These are phyloP conservation scores for Noctua janthe DNA, from an alignment of 2,888 invertebrate genomes.

Conservation along the genomic window DNA sequence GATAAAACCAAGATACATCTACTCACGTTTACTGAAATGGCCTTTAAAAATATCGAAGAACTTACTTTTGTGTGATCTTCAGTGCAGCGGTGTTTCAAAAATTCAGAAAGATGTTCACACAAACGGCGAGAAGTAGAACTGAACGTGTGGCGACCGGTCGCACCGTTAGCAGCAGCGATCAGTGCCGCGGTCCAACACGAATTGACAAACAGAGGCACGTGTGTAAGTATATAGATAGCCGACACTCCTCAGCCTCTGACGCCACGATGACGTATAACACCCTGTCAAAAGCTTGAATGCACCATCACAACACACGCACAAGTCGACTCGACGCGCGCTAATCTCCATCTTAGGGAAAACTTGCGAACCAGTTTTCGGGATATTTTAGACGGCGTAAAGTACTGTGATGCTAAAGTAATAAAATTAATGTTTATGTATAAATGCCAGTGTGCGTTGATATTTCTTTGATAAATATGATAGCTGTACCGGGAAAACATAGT, in stretches of 20 bases:
- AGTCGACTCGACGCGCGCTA: not conserved
- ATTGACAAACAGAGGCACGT: constrained; percentile 70
- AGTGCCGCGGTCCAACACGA: constrained; percentile 79
- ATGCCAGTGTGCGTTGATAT: not conserved
- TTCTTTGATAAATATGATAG: not conserved
- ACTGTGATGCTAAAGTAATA: constrained; percentile 26
- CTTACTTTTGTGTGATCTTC: constrained; percentile 63
- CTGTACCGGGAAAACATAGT: not conserved
- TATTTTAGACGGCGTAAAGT: constrained; percentile 33
- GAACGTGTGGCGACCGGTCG: constrained; percentile 48
- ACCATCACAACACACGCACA: constrained; percentile 42
- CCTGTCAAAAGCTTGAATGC: constrained; percentile 64
- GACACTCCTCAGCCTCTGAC: constrained; percentile 66
- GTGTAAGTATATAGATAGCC: constrained; percentile 69
- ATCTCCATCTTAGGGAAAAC: constrained; percentile 44
- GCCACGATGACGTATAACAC: constrained; percentile 68
- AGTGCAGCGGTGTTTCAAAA: constrained; percentile 24
- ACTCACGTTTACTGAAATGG: not conserved
- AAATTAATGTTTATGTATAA: constrained; percentile 9
- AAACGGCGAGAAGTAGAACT: constrained; percentile 69
- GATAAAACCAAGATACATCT: not conserved
- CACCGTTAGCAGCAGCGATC: constrained; percentile 72
- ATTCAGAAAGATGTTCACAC: constrained; percentile 62
- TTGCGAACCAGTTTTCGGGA: constrained; percentile 46
- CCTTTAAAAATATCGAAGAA: constrained; percentile 1